phyloP scores from a whole-genome alignment of 2,113 vertebrate genomes.

The Phalacrocorax pelagicus region DNA sequence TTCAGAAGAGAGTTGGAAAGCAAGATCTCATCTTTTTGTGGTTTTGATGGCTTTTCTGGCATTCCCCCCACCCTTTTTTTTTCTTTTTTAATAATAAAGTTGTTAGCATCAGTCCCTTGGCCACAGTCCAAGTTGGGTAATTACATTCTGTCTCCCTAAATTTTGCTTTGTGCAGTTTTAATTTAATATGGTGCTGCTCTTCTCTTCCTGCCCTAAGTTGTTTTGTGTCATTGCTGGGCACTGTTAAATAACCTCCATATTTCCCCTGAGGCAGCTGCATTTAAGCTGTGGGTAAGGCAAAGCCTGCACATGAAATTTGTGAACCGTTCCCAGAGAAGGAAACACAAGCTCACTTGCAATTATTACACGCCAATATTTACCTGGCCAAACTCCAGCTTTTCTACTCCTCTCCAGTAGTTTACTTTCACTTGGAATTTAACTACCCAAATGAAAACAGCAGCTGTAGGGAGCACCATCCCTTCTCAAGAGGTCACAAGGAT shows the following conservation, averaged over 20 bases:
- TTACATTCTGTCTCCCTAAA: constrained; percentile 30
- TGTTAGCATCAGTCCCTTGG: not conserved
- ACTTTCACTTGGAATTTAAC: constrained; percentile 2
- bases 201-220: constrained; percentile 12
- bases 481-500: not conserved
- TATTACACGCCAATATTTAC: not conserved
- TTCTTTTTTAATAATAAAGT: not conserved
- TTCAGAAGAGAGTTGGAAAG: not conserved
- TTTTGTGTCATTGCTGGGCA: constrained; percentile 23
- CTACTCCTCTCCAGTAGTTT: not conserved
- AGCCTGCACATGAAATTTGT: not conserved
- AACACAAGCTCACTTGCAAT: constrained; percentile 6
- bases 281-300: not conserved
- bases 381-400: constrained; percentile 27
- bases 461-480: not conserved
- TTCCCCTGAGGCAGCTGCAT: not conserved
- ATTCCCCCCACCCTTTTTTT: not conserved
- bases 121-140: not conserved
- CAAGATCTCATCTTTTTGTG: not conserved
- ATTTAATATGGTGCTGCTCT: constrained; percentile 18
- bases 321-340: not conserved
- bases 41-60: not conserved
- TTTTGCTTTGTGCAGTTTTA: constrained; percentile 31
- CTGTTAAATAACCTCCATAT: constrained; percentile 31
- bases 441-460: constrained; percentile 6